Evolutionary conservation across 37 sponge, comb jelly and placozoan species (phyloP).

Genomic region (Hexactinellida sp.): DNA sequence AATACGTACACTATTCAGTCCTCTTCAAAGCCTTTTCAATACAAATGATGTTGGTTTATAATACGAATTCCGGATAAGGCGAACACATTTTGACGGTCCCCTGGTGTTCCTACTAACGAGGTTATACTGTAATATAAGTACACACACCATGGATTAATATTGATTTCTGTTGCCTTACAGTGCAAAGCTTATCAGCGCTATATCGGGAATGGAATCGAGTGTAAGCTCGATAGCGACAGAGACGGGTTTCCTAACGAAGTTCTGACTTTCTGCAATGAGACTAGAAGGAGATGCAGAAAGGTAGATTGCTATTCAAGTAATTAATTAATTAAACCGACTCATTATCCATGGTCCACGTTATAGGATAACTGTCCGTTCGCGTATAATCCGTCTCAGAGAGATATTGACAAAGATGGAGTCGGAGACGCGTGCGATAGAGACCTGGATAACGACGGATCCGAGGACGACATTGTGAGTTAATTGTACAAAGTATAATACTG

Average conservation of each 20-base stretch:
- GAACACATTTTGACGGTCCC: no score
- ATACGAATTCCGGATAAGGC: no score
- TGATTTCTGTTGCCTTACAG: no score
- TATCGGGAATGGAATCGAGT: conserved; percentile 52
- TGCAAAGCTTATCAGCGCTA: background rate
- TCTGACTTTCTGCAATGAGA: background rate
- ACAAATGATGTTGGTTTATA: no score
- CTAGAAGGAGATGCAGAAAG: background rate
- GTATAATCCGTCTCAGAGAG: conserved; percentile 34
- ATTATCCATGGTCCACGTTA: background rate
- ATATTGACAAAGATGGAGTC: conserved; percentile 51
- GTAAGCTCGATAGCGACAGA: conserved; percentile 18
- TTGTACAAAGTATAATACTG: background rate
- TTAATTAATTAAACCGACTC: no score
- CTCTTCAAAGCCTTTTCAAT: no score
- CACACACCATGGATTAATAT: no score
- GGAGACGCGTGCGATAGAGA: conserved; percentile 78
- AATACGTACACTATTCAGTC: no score
- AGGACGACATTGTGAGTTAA: conserved; percentile 30
- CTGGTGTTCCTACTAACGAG: no score
- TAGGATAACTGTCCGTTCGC: conserved; percentile 49
- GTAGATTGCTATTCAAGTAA: background rate
- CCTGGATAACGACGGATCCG: conserved; percentile 61
- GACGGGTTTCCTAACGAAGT: background rate
- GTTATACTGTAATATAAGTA: no score